Conservation (phyloP, 2,797 vertebrate genomes). For the Esox lucius region DNA sequence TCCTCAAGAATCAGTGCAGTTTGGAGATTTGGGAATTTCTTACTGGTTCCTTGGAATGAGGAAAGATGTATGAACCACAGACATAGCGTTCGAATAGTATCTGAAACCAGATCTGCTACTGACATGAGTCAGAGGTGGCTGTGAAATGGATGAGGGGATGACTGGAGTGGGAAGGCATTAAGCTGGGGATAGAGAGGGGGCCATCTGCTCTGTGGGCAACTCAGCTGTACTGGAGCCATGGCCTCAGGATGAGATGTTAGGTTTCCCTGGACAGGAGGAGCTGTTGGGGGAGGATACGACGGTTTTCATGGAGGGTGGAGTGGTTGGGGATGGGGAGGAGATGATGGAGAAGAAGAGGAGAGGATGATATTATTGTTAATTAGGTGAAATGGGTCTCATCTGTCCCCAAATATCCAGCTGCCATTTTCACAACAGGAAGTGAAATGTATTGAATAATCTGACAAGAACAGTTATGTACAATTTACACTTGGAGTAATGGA, state of each 20-base stretch:
- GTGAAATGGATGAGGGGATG: neutral
- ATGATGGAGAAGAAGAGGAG: neutral
- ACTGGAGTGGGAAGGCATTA: neutral
- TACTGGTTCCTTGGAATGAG: neutral
- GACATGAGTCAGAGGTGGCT: neutral
- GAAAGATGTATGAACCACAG: neutral
- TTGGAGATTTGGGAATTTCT: neutral
- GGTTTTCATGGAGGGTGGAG: neutral
- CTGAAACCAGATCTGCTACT: neutral
- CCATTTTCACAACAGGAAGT: neutral
- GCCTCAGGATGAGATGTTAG: conserved; percentile 9
- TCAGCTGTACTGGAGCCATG: neutral
- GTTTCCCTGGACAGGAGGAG: neutral
- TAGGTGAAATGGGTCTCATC: neutral
- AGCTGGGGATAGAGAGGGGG: conserved; percentile 6
- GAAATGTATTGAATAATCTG: neutral
- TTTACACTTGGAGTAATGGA: neutral
- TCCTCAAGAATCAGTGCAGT: neutral
- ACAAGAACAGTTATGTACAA: neutral
- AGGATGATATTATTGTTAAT: neutral
- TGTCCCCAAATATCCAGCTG: neutral
- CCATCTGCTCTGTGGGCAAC: conserved; percentile 43
- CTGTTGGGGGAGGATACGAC: neutral
- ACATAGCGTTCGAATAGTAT: neutral
- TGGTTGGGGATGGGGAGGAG: neutral